These are phyloP conservation scores for Triplophysa bombifrons DNA, from an alignment of 2,797 vertebrate genomes.

Conservation along the genomic window DNA sequence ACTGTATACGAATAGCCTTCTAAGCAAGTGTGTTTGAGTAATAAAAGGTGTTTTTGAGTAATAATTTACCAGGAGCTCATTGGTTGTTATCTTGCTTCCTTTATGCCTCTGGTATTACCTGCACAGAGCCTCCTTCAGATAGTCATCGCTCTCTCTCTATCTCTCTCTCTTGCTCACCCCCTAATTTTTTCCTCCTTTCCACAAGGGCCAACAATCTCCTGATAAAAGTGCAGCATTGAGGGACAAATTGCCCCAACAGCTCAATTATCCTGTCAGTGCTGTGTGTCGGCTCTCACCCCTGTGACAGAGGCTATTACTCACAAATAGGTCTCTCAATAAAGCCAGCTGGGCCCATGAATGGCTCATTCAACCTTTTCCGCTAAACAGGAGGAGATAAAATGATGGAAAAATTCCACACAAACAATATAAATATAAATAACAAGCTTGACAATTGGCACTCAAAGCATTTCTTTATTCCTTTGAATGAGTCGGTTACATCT, in stretches of 20 bases:
- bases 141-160: slow-evolving; percentile 73
- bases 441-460: slow-evolving; percentile 42
- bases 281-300: slow-evolving; percentile 49
- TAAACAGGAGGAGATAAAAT: slow-evolving; percentile 52
- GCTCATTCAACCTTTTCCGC: slow-evolving; percentile 57
- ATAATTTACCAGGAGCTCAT: neutral
- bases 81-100: slow-evolving; percentile 33
- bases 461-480: slow-evolving; percentile 21
- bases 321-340: slow-evolving; percentile 61
- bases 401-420: slow-evolving; percentile 36
- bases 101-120: slow-evolving; percentile 5
- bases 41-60: neutral
- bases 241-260: slow-evolving; percentile 59
- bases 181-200: slow-evolving; percentile 20
- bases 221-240: slow-evolving; percentile 53
- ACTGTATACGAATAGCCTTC: neutral
- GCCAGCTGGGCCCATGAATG: slow-evolving; percentile 54
- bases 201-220: slow-evolving; percentile 48
- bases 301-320: slow-evolving; percentile 61
- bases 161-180: slow-evolving; percentile 44
- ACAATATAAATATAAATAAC: slow-evolving; percentile 57
- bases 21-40: neutral
- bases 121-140: slow-evolving; percentile 63
- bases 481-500: slow-evolving; percentile 21
- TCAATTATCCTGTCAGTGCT: slow-evolving; percentile 62